Conservation (phyloP, 1,140 invertebrate species). For the Lerema accius region DNA sequence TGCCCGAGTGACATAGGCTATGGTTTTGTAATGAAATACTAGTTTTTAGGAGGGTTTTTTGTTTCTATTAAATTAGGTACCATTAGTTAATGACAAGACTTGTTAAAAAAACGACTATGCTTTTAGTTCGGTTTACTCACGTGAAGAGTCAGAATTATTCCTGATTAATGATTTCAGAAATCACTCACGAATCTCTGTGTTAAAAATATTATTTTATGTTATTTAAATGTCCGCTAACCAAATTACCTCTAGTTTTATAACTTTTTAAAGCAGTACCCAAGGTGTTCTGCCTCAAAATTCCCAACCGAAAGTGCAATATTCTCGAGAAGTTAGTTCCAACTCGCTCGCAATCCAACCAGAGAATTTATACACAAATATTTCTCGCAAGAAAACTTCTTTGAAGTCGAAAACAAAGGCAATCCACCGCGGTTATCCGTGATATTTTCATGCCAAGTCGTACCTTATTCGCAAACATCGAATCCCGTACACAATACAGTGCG, state of each 20-base stretch:
- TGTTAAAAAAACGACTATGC: no score
- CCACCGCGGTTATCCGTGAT: conserved; percentile 79
- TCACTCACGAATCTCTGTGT: no score
- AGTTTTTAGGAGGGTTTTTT: no score
- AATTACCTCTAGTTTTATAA: no score
- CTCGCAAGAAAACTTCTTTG: conserved; percentile 75
- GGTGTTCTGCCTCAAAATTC: conserved; percentile 44
- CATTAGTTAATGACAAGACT: conserved; percentile 17
- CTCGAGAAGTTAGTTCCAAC: conserved; percentile 48
- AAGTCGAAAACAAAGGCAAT: conserved; percentile 80
- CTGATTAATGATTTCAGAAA: no score
- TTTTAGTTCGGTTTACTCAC: no score
- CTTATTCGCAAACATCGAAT: conserved; percentile 81
- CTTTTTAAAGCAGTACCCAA: conserved; percentile 26
- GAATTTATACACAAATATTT: conserved; percentile 75
- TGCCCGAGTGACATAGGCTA: no score
- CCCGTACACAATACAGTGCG: conserved; percentile 79
- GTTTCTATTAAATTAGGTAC: no score
- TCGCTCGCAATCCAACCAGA: conserved; percentile 43
- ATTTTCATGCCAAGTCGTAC: conserved; percentile 74
- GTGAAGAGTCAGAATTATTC: no score
- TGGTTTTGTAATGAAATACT: no score
- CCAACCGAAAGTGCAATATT: conserved; percentile 56
- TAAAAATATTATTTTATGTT: no score
- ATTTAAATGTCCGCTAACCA: no score